A percentile compares a stretch with the other conserved stretches of the same genome.
Evolutionary conservation across 2,113 vertebrate species (phyloP).

Genomic region (Phasianus colchicus): DNA sequence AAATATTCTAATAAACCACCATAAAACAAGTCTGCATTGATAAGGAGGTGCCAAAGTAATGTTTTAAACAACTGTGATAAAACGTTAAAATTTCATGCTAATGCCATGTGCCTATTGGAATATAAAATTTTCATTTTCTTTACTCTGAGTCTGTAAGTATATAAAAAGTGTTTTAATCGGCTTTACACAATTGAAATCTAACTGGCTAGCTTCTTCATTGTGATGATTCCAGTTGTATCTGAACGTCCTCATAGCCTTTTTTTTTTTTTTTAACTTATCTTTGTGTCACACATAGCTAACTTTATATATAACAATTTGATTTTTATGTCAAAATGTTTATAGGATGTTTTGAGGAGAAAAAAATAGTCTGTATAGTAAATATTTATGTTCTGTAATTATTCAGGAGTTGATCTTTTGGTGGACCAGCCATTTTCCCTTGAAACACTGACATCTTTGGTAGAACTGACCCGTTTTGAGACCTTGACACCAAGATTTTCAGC

Average conservation of each 20-base stretch:
- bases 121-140: background rate
- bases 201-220: background rate
- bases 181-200: background rate
- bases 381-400: background rate
- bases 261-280: background rate
- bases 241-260: background rate
- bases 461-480: conserved; percentile 97
- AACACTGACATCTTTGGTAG: conserved; percentile 92
- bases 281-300: background rate
- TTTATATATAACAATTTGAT: background rate
- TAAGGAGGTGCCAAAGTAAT: background rate
- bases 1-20: background rate
- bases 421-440: conserved; percentile 92
- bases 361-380: background rate
- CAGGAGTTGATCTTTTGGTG: conserved; percentile 96
- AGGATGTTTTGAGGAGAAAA: background rate
- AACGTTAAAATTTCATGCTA: background rate
- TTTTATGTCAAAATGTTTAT: background rate
- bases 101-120: background rate
- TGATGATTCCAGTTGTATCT: background rate
- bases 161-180: background rate
- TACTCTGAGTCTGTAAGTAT: background rate
- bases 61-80: background rate
- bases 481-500: conserved; percentile 96
- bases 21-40: background rate